Base-by-base conservation (phyloP, 2,797 vertebrate genomes). In the Pipistrellus pygmaeus region DNA sequence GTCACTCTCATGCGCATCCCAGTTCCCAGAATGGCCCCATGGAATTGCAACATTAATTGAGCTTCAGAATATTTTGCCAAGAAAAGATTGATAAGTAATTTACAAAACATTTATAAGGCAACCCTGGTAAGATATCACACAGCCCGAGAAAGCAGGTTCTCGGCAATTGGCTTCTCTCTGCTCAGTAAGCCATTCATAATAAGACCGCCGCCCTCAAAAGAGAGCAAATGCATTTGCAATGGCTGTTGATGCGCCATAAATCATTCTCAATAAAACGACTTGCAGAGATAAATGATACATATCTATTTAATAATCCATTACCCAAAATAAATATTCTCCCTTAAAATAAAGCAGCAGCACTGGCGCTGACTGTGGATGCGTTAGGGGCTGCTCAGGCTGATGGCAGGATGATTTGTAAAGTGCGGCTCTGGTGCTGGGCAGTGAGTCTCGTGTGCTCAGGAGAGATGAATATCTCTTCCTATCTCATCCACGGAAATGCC, bases 261-360 rank as follows among this genome's bases (percentile, higher is more conserved):
- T 97, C 94, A 97, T 96, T 72, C 94, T 91, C 95, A 96, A 96
- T 96, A 92, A 93, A 97, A 96, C 1, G 87, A 92, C 92, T 94
- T 84, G 88, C 55, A 71, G 94, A 96, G 95, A 97, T 96, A 97
- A 97, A 97, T 93, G 96, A 97, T 97, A 97, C 96, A 96, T 94
- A 97, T 96, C 95, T 97, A 97, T 94, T 97, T 96, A 97, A 97
- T 95, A 97, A 97, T 97, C 96, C 96, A 96, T 97, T 97, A 97
- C 94, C 92, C 94, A 91, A 96, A 97, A 96, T 96, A 97, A 97
- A 97, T 97, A 96, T 93, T 96, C 96, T 94, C 95, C 93, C 88
- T 97, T 96, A 89, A 98, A 97, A 97, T 96, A 96, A 95, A 96
- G 90, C 92, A 96, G 96, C 94, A 68, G 51, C 13, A 64, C 53